phyloP scores from a whole-genome alignment of 37 sponge, comb jelly and placozoan genomes.

The Crambe crambe region DNA sequence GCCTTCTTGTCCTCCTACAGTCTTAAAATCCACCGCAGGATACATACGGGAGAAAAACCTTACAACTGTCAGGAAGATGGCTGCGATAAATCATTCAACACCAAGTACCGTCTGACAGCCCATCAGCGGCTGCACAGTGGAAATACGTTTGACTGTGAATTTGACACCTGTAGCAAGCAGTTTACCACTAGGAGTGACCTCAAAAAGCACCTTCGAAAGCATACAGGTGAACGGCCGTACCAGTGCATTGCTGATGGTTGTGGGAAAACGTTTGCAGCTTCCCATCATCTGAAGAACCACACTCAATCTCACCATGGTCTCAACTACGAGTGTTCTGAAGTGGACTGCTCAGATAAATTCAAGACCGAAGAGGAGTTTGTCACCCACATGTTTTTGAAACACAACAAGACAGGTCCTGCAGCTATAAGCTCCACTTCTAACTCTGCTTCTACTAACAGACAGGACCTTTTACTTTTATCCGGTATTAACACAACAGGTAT shows the following conservation, averaged over 20 bases:
- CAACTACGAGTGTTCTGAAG: not conserved
- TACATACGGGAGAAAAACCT: constrained; percentile 88
- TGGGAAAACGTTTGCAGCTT: constrained; percentile 66
- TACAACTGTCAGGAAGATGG: constrained; percentile 68
- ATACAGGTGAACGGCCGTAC: constrained; percentile 82
- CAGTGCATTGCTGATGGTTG: constrained; percentile 67
- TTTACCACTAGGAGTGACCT: constrained; percentile 88
- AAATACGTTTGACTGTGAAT: constrained; percentile 78
- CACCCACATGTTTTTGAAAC: constrained; percentile 5
- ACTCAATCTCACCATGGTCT: constrained; percentile 24
- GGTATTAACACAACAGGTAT: not conserved
- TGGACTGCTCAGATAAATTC: constrained; percentile 16
- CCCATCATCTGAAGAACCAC: constrained; percentile 76
- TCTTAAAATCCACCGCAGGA: constrained; percentile 72
- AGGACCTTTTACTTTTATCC: not conserved
- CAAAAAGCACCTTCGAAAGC: constrained; percentile 76
- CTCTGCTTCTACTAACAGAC: not conserved
- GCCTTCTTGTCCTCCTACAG: constrained; percentile 85
- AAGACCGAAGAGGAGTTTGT: constrained; percentile 3
- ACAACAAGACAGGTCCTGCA: not conserved
- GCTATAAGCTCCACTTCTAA: not conserved
- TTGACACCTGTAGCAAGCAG: constrained; percentile 67
- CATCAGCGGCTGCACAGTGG: constrained; percentile 85
- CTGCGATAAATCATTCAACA: constrained; percentile 79
- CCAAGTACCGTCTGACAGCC: constrained; percentile 79